Conservation (phyloP, 1,140 invertebrate species). For the Drosophila sturtevanti region DNA sequence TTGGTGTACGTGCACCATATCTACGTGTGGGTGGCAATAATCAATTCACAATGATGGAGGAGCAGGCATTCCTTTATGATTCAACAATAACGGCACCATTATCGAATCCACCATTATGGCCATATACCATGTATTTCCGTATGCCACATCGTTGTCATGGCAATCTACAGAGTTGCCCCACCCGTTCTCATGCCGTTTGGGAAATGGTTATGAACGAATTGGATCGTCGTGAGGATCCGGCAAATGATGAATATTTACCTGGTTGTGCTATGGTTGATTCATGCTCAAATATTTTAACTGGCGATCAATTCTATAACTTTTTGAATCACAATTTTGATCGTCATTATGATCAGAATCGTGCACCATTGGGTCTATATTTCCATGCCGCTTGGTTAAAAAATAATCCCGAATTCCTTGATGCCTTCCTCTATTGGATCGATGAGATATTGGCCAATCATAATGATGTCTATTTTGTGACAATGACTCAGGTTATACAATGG, state of each 20-base stretch:
- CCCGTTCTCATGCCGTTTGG: constrained; percentile 96
- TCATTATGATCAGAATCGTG: constrained; percentile 96
- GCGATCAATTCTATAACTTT: constrained; percentile 98
- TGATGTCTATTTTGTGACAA: constrained; percentile 98
- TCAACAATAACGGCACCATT: constrained; percentile 97
- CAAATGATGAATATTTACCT: constrained; percentile 94
- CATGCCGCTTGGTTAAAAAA: constrained; percentile 98
- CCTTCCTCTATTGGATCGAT: constrained; percentile 97
- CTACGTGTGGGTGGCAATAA: constrained; percentile 97
- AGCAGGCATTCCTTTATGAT: constrained; percentile 97
- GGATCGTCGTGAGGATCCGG: constrained; percentile 95
- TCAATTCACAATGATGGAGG: constrained; percentile 99
- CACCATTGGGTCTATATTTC: constrained; percentile 96
- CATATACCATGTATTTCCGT: constrained; percentile 98
- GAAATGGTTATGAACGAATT: constrained; percentile 99
- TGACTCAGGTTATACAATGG: constrained; percentile 98
- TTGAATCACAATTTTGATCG: constrained; percentile 97
- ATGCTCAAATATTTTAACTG: constrained; percentile 95
- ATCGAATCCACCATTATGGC: constrained; percentile 96
- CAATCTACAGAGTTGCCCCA: constrained; percentile 96
- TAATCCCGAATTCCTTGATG: constrained; percentile 96
- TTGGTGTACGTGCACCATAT: constrained; percentile 96
- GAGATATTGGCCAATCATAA: constrained; percentile 93
- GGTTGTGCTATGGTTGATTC: constrained; percentile 98
- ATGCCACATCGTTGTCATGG: constrained; percentile 98